Evolutionary conservation across 64 coral and sea anemone species (phyloP).

Genomic region (Cladopsammia gracilis): DNA sequence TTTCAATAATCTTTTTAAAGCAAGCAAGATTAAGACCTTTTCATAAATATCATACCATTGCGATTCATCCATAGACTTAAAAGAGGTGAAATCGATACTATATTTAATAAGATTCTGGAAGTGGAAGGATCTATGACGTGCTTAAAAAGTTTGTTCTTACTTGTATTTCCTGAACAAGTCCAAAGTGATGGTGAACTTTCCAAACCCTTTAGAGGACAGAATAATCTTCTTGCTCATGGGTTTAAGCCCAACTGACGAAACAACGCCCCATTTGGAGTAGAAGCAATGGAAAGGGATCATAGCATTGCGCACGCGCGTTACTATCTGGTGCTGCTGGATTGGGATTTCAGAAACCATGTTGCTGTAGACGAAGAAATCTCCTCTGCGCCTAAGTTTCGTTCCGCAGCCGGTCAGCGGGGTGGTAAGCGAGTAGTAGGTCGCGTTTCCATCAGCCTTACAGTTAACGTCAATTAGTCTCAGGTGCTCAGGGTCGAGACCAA

Average conservation of each 20-base stretch:
- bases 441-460: conserved; percentile 70
- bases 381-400: conserved; percentile 66
- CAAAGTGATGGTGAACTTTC: conserved; percentile 22
- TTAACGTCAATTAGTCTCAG: conserved; percentile 73
- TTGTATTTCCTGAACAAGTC: background rate
- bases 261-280: conserved; percentile 54
- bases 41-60: too few species aligned
- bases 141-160: background rate
- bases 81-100: background rate
- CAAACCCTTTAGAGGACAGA: conserved; percentile 12
- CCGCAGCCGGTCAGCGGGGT: conserved; percentile 71
- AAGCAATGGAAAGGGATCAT: conserved; percentile 67
- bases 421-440: conserved; percentile 71
- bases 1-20: too few species aligned
- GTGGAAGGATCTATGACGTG: too few species aligned
- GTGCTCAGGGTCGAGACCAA: conserved; percentile 72
- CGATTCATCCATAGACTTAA: too few species aligned
- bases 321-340: background rate
- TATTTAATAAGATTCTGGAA: too few species aligned
- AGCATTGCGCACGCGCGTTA: conserved; percentile 34
- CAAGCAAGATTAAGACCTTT: too few species aligned
- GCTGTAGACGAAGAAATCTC: conserved; percentile 75
- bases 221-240: conserved; percentile 27
- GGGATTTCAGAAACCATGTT: conserved; percentile 78
- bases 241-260: conserved; percentile 41